Evolutionary conservation across 2,113 vertebrate genomes (phyloP).

Genomic region (Lophochroa leadbeateri): DNA sequence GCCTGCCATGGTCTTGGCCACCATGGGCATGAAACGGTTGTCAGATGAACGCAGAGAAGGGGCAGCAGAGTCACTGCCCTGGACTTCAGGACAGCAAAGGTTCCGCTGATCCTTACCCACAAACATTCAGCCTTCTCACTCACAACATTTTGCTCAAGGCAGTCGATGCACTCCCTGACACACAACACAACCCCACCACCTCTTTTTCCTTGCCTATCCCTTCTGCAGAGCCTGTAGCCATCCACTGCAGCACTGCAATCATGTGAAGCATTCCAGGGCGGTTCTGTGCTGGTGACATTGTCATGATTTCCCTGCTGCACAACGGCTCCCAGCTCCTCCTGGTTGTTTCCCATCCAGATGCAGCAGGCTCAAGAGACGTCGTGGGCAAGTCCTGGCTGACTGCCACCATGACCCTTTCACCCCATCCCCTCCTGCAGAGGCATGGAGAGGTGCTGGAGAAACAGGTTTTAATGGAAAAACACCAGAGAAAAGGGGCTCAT

Average conservation of each 20-base stretch:
- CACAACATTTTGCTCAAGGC: too few species aligned
- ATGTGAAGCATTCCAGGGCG: fast-evolving
- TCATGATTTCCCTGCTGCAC: neutral
- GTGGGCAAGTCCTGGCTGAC: too few species aligned
- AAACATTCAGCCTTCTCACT: too few species aligned
- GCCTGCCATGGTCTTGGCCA: neutral
- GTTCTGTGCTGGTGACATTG: fast-evolving
- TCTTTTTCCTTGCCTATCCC: neutral
- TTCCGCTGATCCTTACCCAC: neutral
- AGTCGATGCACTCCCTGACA: neutral
- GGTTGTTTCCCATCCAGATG: too few species aligned
- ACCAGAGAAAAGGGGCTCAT: too few species aligned
- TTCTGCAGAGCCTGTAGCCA: neutral
- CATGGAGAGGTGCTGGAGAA: too few species aligned
- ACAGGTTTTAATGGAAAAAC: too few species aligned
- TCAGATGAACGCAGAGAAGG: neutral
- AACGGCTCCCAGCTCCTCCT: too few species aligned
- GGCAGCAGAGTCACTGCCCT: neutral
- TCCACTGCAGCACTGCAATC: neutral
- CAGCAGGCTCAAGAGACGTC: too few species aligned
- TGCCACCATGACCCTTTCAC: too few species aligned
- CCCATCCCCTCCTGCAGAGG: too few species aligned
- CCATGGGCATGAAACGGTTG: neutral
- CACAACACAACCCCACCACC: too few species aligned
- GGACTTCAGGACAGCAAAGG: neutral